Conservation (phyloP, 2,888 invertebrate species). For the Diloba caeruleocephala region DNA sequence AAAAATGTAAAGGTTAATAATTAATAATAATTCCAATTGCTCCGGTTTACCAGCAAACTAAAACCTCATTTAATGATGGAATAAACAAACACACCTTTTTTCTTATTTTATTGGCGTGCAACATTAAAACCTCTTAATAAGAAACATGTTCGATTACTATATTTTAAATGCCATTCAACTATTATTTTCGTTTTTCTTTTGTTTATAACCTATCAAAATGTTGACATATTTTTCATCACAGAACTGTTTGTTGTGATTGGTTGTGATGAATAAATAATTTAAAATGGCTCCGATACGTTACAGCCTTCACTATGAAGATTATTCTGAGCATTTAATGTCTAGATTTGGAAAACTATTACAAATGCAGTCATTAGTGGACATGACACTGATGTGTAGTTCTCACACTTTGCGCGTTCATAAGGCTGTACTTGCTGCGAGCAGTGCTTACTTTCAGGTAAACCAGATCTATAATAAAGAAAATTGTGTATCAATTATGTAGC, state of each 20-base stretch:
- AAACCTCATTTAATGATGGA: neutral
- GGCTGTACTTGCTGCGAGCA: constrained; percentile 92
- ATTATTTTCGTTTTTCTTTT: constrained; percentile 60
- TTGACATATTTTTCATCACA: constrained; percentile 37
- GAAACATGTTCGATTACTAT: constrained; percentile 33
- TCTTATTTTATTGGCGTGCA: constrained; percentile 4
- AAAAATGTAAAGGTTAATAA: too few species aligned
- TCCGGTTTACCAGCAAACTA: too few species aligned
- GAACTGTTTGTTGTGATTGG: constrained; percentile 14
- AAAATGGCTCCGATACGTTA: constrained; percentile 88
- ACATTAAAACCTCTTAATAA: constrained; percentile 14
- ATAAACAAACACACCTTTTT: constrained; percentile 10
- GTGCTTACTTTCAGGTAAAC: constrained; percentile 93
- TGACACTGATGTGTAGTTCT: constrained; percentile 93
- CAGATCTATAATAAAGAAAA: too few species aligned
- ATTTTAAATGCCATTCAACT: constrained; percentile 47
- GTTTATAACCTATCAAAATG: constrained; percentile 52
- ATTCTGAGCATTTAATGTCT: constrained; percentile 91
- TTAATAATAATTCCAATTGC: too few species aligned
- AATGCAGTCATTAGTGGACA: constrained; percentile 92
- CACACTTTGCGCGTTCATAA: constrained; percentile 93
- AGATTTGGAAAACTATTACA: constrained; percentile 92
- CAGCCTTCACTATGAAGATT: constrained; percentile 92
- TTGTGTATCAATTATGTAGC: too few species aligned
- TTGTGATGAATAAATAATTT: constrained; percentile 44